Evolutionary conservation across 2,113 vertebrate genomes (phyloP).

Genomic region (Oreochromis aureus): DNA sequence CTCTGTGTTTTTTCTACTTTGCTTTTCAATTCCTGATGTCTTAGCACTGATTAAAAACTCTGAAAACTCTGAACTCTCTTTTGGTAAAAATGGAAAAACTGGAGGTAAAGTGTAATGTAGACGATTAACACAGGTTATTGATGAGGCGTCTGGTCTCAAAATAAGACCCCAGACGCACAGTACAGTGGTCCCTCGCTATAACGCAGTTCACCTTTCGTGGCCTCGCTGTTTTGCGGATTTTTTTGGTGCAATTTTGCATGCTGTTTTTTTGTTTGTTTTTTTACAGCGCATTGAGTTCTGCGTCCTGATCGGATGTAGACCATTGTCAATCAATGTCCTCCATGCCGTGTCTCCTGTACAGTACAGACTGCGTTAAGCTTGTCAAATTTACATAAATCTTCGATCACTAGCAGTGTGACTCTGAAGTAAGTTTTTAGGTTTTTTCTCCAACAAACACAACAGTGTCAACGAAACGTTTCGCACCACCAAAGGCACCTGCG

Average conservation of each 20-base stretch:
- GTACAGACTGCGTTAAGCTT: neutral
- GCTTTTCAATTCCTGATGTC: neutral
- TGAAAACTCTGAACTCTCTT: neutral
- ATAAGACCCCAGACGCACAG: neutral
- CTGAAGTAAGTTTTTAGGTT: neutral
- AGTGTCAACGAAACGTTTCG: neutral
- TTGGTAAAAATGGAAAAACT: neutral
- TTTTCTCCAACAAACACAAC: neutral
- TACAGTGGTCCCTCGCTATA: neutral
- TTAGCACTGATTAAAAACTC: neutral
- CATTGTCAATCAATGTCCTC: too few species aligned
- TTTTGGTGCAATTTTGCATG: neutral
- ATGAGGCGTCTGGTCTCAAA: neutral
- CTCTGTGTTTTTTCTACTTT: conserved; percentile 4
- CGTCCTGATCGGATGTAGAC: neutral
- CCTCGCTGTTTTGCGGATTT: neutral
- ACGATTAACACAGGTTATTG: neutral
- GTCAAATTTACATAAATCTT: neutral
- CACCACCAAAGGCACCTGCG: neutral
- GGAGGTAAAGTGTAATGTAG: neutral
- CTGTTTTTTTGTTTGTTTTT: neutral
- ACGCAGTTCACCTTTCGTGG: neutral
- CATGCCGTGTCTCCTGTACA: too few species aligned
- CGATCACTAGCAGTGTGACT: neutral
- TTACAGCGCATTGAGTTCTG: neutral